Base-by-base conservation (phyloP, 1,140 invertebrate genomes). In the Drosophila auraria region DNA sequence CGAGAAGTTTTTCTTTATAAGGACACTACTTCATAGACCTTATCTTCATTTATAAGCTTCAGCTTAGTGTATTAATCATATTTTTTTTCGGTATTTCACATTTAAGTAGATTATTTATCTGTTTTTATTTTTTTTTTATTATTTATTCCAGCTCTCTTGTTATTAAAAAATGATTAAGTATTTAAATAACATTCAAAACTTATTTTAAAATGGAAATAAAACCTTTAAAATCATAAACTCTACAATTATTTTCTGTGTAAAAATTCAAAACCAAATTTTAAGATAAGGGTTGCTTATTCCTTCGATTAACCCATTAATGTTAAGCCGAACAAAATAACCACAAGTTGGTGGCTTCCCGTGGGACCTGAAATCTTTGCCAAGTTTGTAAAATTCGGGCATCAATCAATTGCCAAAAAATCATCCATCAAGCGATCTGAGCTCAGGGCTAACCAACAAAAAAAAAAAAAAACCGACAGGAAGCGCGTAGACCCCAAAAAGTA, bases 341-440 rank as follows among this genome's bases (percentile, higher is more conserved):
- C 49, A 53, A 44, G 9, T 44, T 27, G 30, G 23, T 23, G 15
- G 23, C n/a, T 71, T 56, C 4, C 44, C 8, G 12, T 20, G 5
- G 9, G n/a, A 44, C 33, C 59, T 59, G 57, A 57, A 77, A 86
- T 75, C 74, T 53, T 71, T 87, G 83, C 66, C 79, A 70, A 82
- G 33, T 75, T 60, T 65, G 51, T 49, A 62, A 40, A 72, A 38
- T 44, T 54, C 25, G 15, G 65, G 54, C 75, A 84, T 86, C 73
- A 82, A 84, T 84, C 78, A 82, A 54, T 69, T 44, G 50, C 51
- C 65, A 38, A 54, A 76, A 76, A 84, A 59, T 77, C 71, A 83
- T 84, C 82, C 65, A 83, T 83, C 82, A 80, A 59, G 25, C 58
- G 53, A 56, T 59, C 40, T 47, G 62, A 38, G 27, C 63, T 12